A percentile compares a stretch with the other conserved stretches of the same genome.
These are phyloP conservation scores for Corapipo altera DNA, from an alignment of 2,113 vertebrate species.

Conservation along the genomic window DNA sequence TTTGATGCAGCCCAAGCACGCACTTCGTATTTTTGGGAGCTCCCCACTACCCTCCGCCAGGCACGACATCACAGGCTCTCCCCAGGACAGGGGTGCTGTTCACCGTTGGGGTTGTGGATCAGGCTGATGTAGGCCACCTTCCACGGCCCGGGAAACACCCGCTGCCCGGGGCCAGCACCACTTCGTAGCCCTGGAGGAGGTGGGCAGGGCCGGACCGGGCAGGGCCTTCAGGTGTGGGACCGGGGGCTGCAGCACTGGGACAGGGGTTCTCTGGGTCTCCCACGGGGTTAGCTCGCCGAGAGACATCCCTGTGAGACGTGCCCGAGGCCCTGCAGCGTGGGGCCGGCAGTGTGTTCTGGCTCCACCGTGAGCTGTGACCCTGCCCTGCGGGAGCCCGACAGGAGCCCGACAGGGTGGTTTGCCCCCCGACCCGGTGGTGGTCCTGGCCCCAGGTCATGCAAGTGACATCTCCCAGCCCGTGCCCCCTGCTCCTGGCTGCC, in stretches of 20 bases:
- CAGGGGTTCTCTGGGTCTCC: neutral
- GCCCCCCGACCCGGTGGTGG: neutral
- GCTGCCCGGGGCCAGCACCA: neutral
- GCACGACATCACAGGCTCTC: neutral
- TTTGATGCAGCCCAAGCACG: slow-evolving; percentile 55
- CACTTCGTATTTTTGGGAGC: slow-evolving; percentile 3
- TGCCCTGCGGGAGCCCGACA: fast-evolving
- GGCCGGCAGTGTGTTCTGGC: neutral
- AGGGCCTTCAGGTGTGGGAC: neutral
- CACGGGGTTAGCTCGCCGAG: fast-evolving
- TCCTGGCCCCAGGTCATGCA: neutral
- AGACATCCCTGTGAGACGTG: fast-evolving
- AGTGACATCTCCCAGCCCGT: slow-evolving; percentile 37
- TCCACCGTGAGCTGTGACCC: neutral
- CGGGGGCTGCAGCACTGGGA: fast-evolving
- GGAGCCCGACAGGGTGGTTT: neutral
- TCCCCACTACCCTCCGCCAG: neutral
- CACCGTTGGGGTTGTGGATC: neutral
- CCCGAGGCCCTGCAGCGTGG: neutral
- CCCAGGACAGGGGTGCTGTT: neutral
- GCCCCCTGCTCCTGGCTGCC: neutral
- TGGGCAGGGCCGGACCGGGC: neutral
- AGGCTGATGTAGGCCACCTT: neutral
- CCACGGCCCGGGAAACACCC: neutral
- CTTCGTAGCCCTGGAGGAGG: neutral